These are phyloP conservation scores for Oscheius sp. DNA, from an alignment of 2,888 invertebrate genomes.

Conservation along the genomic window DNA sequence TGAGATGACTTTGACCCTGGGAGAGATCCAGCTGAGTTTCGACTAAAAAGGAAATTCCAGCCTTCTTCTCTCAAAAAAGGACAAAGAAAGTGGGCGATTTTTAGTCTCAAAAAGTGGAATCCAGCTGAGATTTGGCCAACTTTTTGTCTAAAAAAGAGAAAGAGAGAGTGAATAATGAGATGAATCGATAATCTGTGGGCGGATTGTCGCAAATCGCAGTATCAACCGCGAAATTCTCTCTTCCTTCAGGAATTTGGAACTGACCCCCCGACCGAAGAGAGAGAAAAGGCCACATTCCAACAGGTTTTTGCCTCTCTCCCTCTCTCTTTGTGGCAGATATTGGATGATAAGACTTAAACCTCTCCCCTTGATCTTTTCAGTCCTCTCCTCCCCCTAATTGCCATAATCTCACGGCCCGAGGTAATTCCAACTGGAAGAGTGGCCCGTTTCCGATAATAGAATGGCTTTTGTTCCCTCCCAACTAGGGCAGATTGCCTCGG, in stretches of 20 bases:
- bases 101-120: neutral
- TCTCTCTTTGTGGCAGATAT: too few relatives aligned
- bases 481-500: too few relatives aligned
- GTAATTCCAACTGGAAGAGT: too few relatives aligned
- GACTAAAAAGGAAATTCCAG: neutral
- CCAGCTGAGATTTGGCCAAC: neutral
- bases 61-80: neutral
- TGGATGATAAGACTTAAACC: too few relatives aligned
- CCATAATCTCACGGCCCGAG: too few relatives aligned
- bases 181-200: conserved; percentile 22
- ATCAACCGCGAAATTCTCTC: conserved; percentile 21
- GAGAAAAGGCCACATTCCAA: neutral
- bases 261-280: neutral
- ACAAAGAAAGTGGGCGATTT: neutral
- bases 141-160: neutral
- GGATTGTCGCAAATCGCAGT: conserved; percentile 29
- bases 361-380: too few relatives aligned
- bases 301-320: too few relatives aligned
- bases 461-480: too few relatives aligned
- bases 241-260: conserved; percentile 8
- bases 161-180: conserved; percentile 22
- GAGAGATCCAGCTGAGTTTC: neutral
- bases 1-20: neutral
- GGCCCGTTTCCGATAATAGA: too few relatives aligned
- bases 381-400: too few relatives aligned